A percentile compares a stretch with the other conserved stretches of the same genome.
These are phyloP conservation scores for Hyposoter didymator DNA, from an alignment of 2,888 invertebrate genomes.

Conservation along the genomic window DNA sequence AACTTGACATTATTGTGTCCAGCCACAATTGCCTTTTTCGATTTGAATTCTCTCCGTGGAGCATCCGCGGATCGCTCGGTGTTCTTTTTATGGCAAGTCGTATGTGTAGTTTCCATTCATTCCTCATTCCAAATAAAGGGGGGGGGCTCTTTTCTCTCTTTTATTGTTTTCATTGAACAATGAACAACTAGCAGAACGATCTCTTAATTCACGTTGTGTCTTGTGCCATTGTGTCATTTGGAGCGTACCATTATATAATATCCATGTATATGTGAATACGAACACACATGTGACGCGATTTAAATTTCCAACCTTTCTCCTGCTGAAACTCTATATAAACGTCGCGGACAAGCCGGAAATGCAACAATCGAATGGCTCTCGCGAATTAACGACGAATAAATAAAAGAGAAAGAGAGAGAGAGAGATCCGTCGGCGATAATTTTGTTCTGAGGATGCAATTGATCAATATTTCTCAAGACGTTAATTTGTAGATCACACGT, in stretches of 20 bases:
- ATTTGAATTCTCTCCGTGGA: no score
- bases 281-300: slow-evolving; percentile 55
- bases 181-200: slow-evolving; percentile 45
- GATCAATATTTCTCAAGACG: slow-evolving; percentile 20
- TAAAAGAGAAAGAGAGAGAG: not conserved
- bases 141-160: slow-evolving; percentile 20
- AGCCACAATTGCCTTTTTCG: no score
- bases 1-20: no score
- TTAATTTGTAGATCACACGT: slow-evolving; percentile 46
- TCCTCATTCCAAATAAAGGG: slow-evolving; percentile 31
- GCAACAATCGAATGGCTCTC: slow-evolving; percentile 39
- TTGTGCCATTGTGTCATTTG: not conserved
- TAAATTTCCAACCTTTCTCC: slow-evolving; percentile 58
- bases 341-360: slow-evolving; percentile 54
- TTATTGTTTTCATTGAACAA: slow-evolving; percentile 59
- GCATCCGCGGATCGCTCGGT: not conserved
- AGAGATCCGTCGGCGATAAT: slow-evolving; percentile 9
- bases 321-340: slow-evolving; percentile 40
- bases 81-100: not conserved
- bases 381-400: slow-evolving; percentile 30
- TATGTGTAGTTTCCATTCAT: slow-evolving; percentile 12
- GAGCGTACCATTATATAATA: not conserved
- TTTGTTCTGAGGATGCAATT: slow-evolving; percentile 16
- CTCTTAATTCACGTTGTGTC: slow-evolving; percentile 62
- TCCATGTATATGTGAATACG: slow-evolving; percentile 48